These are phyloP conservation scores for Subacronicta megacephala DNA, from an alignment of 2,888 invertebrate genomes.

Conservation along the genomic window DNA sequence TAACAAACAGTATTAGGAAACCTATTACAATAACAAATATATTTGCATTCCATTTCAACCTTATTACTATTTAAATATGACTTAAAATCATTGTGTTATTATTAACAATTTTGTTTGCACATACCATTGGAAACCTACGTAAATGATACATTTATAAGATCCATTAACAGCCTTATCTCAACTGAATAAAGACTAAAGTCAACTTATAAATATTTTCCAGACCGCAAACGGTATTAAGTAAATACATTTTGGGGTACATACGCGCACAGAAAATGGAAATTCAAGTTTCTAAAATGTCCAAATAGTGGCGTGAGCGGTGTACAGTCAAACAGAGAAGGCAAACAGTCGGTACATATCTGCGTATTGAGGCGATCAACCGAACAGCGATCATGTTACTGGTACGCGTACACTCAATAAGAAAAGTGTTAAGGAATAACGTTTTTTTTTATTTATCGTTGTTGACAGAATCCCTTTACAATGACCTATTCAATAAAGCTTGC, in stretches of 20 bases:
- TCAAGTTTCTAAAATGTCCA: slow-evolving; percentile 84
- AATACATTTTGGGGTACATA: slow-evolving; percentile 53
- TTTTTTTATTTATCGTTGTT: too few relatives aligned
- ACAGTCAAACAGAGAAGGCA: slow-evolving; percentile 60
- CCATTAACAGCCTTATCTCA: background rate
- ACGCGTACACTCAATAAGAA: slow-evolving; percentile 46
- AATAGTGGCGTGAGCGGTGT: slow-evolving; percentile 69
- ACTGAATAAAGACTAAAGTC: slow-evolving; percentile 1
- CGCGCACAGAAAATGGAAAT: slow-evolving; percentile 76
- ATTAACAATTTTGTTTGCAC: slow-evolving; percentile 58
- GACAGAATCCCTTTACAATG: too few relatives aligned
- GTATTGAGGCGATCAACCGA: slow-evolving; percentile 74
- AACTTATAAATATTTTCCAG: background rate
- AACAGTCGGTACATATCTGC: slow-evolving; percentile 62
- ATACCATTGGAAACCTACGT: slow-evolving; percentile 50
- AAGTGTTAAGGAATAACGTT: slow-evolving; percentile 21
- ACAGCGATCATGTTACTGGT: slow-evolving; percentile 75
- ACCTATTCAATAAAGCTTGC: too few relatives aligned
- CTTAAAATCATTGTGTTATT: slow-evolving; percentile 58
- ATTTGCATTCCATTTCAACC: slow-evolving; percentile 47
- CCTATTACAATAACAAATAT: slow-evolving; percentile 60
- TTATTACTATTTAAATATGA: slow-evolving; percentile 50
- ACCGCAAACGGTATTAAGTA: slow-evolving; percentile 22
- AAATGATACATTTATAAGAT: background rate
- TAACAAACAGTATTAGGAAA: slow-evolving; percentile 59